A percentile compares a stretch with the other conserved stretches of the same genome.
phyloP scores from a whole-genome alignment of 1,140 invertebrate species.

The Cherax quadricarinatus region DNA sequence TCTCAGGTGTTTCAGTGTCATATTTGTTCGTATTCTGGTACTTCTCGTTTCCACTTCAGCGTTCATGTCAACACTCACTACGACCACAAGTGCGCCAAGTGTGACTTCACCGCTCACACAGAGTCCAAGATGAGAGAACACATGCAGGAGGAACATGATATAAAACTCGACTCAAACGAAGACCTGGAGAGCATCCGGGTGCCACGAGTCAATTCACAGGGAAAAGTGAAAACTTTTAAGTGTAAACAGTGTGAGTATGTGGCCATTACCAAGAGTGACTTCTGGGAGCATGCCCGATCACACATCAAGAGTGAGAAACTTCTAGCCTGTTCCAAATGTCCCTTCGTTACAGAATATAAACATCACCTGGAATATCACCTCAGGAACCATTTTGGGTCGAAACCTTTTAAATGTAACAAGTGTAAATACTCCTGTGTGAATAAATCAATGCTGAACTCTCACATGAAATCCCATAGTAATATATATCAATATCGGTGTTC shows the following conservation, averaged over 20 bases:
- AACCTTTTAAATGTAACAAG: conserved; percentile 96
- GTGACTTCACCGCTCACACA: conserved; percentile 81
- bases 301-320: conserved; percentile 97
- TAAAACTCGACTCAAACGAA: conserved; percentile 78
- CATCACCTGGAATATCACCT: conserved; percentile 99
- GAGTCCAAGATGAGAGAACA: conserved; percentile 81
- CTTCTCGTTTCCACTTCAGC: conserved; percentile 78
- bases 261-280: conserved; percentile 91
- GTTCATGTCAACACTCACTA: conserved; percentile 80
- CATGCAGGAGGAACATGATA: conserved; percentile 78
- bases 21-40: conserved; percentile 76
- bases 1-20: conserved; percentile 75
- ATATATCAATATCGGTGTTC: conserved; percentile 97
- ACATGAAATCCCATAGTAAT: conserved; percentile 98
- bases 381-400: conserved; percentile 95
- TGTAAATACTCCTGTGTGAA: conserved; percentile 97
- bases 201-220: conserved; percentile 82
- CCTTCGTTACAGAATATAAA: conserved; percentile 99
- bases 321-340: conserved; percentile 92
- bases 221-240: conserved; percentile 89
- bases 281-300: conserved; percentile 92
- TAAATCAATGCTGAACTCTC: conserved; percentile 99
- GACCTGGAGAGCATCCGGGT: conserved; percentile 83
- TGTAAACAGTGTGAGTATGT: conserved; percentile 95
- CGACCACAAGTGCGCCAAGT: conserved; percentile 77